Evolutionary conservation across 2,888 invertebrate genomes (phyloP).

Genomic region (Ptychoptera contaminata): DNA sequence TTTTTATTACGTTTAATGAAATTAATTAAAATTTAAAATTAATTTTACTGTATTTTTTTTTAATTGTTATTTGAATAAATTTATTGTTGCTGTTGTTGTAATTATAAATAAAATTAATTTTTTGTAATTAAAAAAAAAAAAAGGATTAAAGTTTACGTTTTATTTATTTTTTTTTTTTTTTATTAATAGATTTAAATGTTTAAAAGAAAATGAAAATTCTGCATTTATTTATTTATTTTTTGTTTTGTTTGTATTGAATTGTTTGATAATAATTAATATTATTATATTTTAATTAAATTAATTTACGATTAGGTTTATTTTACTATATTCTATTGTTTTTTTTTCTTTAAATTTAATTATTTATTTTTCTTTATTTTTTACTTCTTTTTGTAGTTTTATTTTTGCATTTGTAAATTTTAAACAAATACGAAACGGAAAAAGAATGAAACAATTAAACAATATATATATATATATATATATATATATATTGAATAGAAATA

Average conservation of each 20-base stretch:
- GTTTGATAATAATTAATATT: conserved; percentile 2
- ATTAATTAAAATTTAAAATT: no score
- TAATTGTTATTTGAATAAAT: no score
- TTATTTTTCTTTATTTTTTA: conserved; percentile 3
- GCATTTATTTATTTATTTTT: not conserved
- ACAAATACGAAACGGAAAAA: not conserved
- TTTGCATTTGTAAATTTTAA: not conserved
- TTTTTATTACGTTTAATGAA: no score
- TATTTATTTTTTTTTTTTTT: conserved; percentile 7
- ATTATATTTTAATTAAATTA: not conserved
- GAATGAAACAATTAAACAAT: not conserved
- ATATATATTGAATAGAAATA: conserved; percentile 5
- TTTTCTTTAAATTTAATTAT: conserved; percentile 3
- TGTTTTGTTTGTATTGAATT: not conserved
- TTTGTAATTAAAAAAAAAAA: no score
- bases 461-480: no score
- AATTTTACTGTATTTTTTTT: no score
- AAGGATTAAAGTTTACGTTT: no score
- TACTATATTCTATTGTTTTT: conserved; percentile 6
- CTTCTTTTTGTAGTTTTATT: conserved; percentile 8
- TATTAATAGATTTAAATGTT: conserved; percentile 8
- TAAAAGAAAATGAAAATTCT: conserved; percentile 3
- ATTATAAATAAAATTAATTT: no score
- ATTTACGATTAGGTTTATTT: not conserved
- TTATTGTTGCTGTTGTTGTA: no score